Evolutionary conservation across 2,888 invertebrate genomes (phyloP), one percentile per base, ranked within the genome.

Genomic region (Aromia moschata): DNA sequence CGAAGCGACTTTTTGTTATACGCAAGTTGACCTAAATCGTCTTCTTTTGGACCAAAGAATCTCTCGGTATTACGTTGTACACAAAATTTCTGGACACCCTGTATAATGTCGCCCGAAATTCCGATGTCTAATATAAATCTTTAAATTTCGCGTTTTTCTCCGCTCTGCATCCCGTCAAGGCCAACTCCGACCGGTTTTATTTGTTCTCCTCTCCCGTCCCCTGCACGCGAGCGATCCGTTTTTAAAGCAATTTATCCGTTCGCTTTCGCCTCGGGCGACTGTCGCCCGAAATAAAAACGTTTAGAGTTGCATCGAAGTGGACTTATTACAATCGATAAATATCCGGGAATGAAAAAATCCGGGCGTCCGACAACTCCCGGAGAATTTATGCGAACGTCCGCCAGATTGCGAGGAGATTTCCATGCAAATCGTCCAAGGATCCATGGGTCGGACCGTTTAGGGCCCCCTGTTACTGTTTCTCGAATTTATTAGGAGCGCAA

Each of bases 191-290:
- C 49, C 58, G 41, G 53, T 64, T 70, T 70, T 71, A 70, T 72
- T 71, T 70, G 69, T 68, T 69, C 56, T 68, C 64, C 64, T 55
- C 59, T 65, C 66, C 64, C n/a, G n/a, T 53, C 61, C 41, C 64
- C 68, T 69, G 70, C 68, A 70, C 68, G 65, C 64, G 65, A 67
- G n/a, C n/a, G 66, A 62, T 64, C 68, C 66, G 69, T 70, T 65
- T 69, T 65, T 61, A 60, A 64, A 64, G 62, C 60, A 69, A 71
- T 70, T 70, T 65, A 69, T 70, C 65, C 65, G 65, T 57, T 62
- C 47, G 60, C 62, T 62, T 66, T 65, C 58, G 63, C 59, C 62
- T 25, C 9, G 56, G 52, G 40, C 57, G 51, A 60, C 58, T 64
- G 67, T 51, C 64, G 60, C 58, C 60, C 49, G 56, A 54, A 57